Conservation (phyloP, 2,797 vertebrate species). For the Artibeus jamaicensis region DNA sequence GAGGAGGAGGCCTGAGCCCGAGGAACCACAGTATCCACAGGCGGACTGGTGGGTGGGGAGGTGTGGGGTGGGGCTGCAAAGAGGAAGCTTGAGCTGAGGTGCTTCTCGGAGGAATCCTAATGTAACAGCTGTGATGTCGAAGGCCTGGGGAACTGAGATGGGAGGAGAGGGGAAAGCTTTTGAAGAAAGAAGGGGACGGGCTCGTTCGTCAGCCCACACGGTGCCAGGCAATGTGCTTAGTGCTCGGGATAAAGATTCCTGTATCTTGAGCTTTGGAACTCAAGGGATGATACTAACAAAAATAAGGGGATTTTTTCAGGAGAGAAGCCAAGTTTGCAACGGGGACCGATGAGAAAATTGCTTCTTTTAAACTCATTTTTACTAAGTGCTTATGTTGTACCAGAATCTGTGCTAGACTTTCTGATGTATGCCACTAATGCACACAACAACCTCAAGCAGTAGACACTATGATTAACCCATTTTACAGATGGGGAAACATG, state of each 20-base stretch:
- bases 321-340: not conserved
- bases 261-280: not conserved
- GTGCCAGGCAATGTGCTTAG: not conserved
- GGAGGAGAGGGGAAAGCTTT: not conserved
- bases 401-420: not conserved
- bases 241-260: not conserved
- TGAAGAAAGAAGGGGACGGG: not conserved
- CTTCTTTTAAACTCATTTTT: not conserved
- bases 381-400: not conserved
- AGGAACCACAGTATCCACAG: not conserved
- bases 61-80: not conserved
- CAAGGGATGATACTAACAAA: not conserved
- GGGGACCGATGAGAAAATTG: not conserved
- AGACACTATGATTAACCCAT: not conserved
- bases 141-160: not conserved
- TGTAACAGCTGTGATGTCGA: too few species aligned
- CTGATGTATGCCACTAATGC: not conserved
- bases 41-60: too few species aligned
- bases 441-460: not conserved
- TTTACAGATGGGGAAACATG: not conserved
- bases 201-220: not conserved
- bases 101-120: not conserved
- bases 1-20: too few species aligned
- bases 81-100: not conserved
- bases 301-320: not conserved